phyloP scores from a whole-genome alignment of 2,797 vertebrate genomes.

The Saxicola maurus region DNA sequence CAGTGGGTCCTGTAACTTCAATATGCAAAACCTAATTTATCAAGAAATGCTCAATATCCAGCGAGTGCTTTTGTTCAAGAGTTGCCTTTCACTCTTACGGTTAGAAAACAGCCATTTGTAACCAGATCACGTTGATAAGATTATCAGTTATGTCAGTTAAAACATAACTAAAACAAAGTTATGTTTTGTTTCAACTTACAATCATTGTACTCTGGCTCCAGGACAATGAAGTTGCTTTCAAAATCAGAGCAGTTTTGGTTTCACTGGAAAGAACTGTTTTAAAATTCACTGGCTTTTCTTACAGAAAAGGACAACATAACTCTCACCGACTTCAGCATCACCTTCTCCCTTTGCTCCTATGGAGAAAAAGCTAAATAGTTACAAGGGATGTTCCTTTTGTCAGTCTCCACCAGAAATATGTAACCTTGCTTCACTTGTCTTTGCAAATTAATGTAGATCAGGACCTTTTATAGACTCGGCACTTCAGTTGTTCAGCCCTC shows the following conservation, averaged over 20 bases:
- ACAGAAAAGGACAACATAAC: background rate
- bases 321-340: background rate
- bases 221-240: background rate
- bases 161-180: background rate
- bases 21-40: background rate
- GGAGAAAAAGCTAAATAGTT: background rate
- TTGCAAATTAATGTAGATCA: background rate
- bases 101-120: background rate
- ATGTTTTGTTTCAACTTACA: background rate
- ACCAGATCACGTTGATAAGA: background rate
- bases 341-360: background rate
- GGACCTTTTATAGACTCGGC: background rate
- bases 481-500: background rate
- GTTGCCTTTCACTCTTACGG: background rate
- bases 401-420: background rate
- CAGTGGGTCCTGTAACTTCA: background rate
- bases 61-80: background rate
- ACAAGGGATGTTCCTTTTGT: background rate
- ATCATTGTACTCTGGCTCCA: background rate
- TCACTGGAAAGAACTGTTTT: background rate
- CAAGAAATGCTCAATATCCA: background rate
- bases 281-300: background rate
- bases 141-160: background rate
- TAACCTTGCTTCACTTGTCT: background rate
- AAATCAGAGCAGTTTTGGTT: background rate